Evolutionary conservation across 2,113 vertebrate genomes (phyloP).

Genomic region (Phycodurus eques): DNA sequence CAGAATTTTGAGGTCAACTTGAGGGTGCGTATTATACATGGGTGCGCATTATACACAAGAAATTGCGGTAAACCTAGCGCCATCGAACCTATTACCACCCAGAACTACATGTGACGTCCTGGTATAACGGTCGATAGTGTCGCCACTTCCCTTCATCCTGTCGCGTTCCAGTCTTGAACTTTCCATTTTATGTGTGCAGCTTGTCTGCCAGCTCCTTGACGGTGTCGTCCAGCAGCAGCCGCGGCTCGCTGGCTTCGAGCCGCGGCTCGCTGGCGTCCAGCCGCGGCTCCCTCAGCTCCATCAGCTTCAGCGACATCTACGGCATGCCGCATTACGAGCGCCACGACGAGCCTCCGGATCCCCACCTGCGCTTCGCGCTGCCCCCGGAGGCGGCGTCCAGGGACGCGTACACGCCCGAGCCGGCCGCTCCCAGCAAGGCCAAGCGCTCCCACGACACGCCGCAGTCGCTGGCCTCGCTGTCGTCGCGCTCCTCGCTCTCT

Average conservation of each 20-base stretch:
- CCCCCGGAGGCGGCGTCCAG: conserved; percentile 78
- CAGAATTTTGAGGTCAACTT: no score
- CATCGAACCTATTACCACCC: no score
- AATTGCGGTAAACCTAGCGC: no score
- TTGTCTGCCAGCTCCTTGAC: conserved; percentile 94
- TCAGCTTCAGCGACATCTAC: conserved; percentile 98
- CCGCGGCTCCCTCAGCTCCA: conserved; percentile 92
- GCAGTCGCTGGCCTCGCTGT: conserved; percentile 89
- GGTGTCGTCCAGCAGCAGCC: conserved; percentile 93
- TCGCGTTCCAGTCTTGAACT: neutral
- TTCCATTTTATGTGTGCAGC: conserved; percentile 56
- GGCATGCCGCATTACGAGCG: conserved; percentile 91
- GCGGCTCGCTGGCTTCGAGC: conserved; percentile 92
- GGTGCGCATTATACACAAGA: no score
- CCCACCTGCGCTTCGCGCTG: conserved; percentile 84
- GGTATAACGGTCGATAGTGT: no score
- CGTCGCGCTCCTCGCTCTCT: conserved; percentile 92
- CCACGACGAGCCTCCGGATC: conserved; percentile 72
- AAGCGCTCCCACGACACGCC: conserved; percentile 89
- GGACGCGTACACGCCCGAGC: conserved; percentile 69
- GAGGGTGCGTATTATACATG: no score
- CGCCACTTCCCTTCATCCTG: neutral
- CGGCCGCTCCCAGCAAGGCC: conserved; percentile 72
- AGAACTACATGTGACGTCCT: no score
- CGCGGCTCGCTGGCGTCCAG: conserved; percentile 91